Evolutionary conservation across 2,113 vertebrate species (phyloP), one percentile per base, ranked within the genome.

Genomic region (Hirundichthys speculiger): DNA sequence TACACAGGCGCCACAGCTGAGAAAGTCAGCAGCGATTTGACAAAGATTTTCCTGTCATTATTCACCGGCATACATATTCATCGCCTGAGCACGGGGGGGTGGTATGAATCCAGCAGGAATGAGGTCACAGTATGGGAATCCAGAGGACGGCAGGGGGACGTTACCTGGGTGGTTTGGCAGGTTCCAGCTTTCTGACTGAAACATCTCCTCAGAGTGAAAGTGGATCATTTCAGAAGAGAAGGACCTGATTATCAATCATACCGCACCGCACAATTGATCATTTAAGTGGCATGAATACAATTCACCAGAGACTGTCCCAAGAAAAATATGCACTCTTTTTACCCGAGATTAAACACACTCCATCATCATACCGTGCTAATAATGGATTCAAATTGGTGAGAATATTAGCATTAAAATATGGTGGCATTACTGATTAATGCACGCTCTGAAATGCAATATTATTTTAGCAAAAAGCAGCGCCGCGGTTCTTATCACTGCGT

Each of bases 51-150:
- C 25, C 25, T 34, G 69, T 78, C 86, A 79, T 82, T 76, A 84
- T 82, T 76, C 73, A 50, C 50, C 41, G 38, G 30, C 80, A 89
- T 90, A 86, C 81, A 87, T 91, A 91, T 89, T 87, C 80, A 86
- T 83, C 5, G 74, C 45, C 48, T 19, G 69, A 58, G 55, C 65
- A 69, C 56, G 58, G 7, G 30, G 30, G 30, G 30, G 30, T 34
- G 10, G 25, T 27, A 56, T 24, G 52, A 48, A 73, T 76, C 63
- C 59, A 64, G 53, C 62, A 60, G 69, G 47, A 80, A 88, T 78
- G 86, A 84, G 80, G 77, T 80, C 68, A 75, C 40, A 30, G 58
- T 70, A 45, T 10, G 11, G n/a, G 43, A 10, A 2, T 58, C 71
- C 75, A 56, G 66, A 80, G 69, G 30, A 57, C 13, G 67, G 54